Base-by-base conservation (phyloP, 2,888 invertebrate genomes). In the Ochropleura leucogaster region DNA sequence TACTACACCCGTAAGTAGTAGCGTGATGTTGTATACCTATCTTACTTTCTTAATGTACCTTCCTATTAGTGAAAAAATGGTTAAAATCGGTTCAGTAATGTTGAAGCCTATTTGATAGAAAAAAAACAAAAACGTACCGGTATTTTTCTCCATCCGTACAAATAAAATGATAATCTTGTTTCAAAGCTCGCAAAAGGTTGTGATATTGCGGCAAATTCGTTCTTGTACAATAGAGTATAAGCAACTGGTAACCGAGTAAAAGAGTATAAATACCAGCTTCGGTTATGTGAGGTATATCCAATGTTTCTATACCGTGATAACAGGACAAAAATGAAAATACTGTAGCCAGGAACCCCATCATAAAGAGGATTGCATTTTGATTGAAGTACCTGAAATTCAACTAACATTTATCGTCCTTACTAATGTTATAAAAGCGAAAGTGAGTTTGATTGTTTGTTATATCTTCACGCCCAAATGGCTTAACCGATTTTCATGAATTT, bases 101-200 rank as follows among this genome's bases (percentile, higher is more conserved):
- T n/a, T 30, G 30, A 30, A 30, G 30, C 30, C 30, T 30, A 30
- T 30, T 30, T 30, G 30, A 30, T 30, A 30, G 1, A 30, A 30
- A 30, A 30, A 30, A 30, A 30, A 30, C 3, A 16, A 14, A n/a
- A 18, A 60, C 72, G 40, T 46, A 84, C 82, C 84, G 59, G 10
- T 80, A 80, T 67, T 69, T 83, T n/a, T 67, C 47, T n/a, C 76
- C 82, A 9, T 9, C 68, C 4, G 90, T 89, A 70, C 92, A 92
- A 63, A 93, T 89, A 72, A 91, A 93, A 53, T 86, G 65, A 80
- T 93, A 94, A 86, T 94, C 94, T 20, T 87, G 87, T 76, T 88
- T 87, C 77, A 94, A 85, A 9, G 85, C 83, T 65, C 76, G 72
- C 49, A 93, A 74, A 0, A 94, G 88, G 40, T 85, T 86, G 30